A percentile compares a stretch with the other conserved stretches of the same genome.
These are phyloP conservation scores for Trachelus troglodyta DNA, from an alignment of 2,888 invertebrate genomes.

Conservation along the genomic window DNA sequence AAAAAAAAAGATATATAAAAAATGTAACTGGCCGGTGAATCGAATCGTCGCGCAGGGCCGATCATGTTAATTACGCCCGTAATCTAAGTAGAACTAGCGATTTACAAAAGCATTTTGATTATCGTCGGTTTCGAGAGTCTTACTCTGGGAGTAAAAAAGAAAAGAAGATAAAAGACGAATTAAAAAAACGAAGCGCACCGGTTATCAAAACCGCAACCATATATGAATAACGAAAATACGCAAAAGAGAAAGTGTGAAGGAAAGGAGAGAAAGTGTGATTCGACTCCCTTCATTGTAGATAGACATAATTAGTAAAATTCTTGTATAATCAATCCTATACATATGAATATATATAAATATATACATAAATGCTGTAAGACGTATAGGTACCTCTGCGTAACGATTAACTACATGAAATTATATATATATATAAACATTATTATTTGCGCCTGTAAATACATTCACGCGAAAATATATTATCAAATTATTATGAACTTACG, in stretches of 20 bases:
- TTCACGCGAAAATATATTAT: constrained; percentile 65
- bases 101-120: background rate
- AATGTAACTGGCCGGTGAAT: background rate
- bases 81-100: constrained; percentile 10
- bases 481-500: constrained; percentile 60
- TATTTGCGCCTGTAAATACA: constrained; percentile 66
- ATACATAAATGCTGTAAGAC: constrained; percentile 44
- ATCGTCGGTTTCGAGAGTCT: background rate
- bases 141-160: constrained; percentile 25
- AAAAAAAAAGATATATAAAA: background rate
- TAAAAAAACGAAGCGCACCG: constrained; percentile 1
- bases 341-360: constrained; percentile 34
- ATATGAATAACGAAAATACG: background rate
- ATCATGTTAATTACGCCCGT: constrained; percentile 1
- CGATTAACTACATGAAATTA: constrained; percentile 37
- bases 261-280: background rate
- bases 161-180: background rate
- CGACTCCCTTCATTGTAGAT: constrained; percentile 1
- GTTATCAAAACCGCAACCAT: background rate
- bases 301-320: constrained; percentile 52
- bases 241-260: constrained; percentile 10
- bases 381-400: constrained; percentile 49
- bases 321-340: constrained; percentile 57
- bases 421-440: constrained; percentile 38
- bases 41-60: background rate